Percentiles rank a stretch among this genome's conserved stretches.
Evolutionary conservation across 2,888 invertebrate genomes (phyloP).

Genomic region (Pecten maximus): DNA sequence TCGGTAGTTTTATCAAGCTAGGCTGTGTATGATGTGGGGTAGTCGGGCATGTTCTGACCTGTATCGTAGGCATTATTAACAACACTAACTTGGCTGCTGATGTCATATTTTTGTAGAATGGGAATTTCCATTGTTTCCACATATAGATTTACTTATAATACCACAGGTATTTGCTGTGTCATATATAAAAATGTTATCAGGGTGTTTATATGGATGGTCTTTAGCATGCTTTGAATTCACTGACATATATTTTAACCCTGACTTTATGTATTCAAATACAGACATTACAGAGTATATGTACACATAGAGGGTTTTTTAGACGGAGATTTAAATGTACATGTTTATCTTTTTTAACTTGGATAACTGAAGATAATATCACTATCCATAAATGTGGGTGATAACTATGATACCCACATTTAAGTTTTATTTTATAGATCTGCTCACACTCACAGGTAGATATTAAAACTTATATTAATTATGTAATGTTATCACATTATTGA

Average conservation of each 20-base stretch:
- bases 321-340: not conserved
- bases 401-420: too few relatives aligned
- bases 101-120: slow-evolving; percentile 42
- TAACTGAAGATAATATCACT: too few relatives aligned
- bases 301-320: not conserved
- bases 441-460: too few relatives aligned
- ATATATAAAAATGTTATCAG: not conserved
- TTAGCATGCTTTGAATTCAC: not conserved
- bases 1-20: not conserved
- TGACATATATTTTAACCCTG: not conserved
- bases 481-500: too few relatives aligned
- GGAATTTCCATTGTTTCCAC: slow-evolving; percentile 47
- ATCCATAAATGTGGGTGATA: too few relatives aligned
- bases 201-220: not conserved
- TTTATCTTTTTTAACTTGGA: not conserved
- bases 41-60: slow-evolving; percentile 15
- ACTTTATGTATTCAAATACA: not conserved
- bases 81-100: not conserved
- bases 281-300: not conserved
- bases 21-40: not conserved
- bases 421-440: too few relatives aligned
- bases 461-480: too few relatives aligned
- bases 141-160: slow-evolving; percentile 10
- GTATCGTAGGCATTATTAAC: not conserved
- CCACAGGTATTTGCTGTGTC: not conserved